Base-by-base conservation (phyloP, 92 coral and sea anemone species). In the Hydrozoanthus gracilis region DNA sequence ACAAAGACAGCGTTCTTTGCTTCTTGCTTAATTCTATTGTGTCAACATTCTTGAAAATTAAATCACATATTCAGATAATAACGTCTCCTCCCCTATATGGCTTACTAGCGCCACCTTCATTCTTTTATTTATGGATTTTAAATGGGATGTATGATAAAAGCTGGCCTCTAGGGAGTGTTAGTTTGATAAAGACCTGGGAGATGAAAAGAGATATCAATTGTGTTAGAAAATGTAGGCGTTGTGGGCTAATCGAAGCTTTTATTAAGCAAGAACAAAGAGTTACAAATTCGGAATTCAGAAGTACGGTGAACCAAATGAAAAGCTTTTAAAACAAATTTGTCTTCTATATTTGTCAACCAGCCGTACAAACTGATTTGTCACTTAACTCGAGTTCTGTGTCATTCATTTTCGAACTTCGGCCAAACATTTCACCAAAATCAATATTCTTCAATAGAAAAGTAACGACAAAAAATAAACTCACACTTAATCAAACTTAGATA, bases 101-200 rank as follows among this genome's bases (percentile, higher is more conserved):
- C 35, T 79, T 66, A 47, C 14, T 45, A 65, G 70, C 58, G 56
- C 75, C 74, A 62, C 85, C 85, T 65, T 67, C 72, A 27, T 80
- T 65, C 85, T 48, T 65, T 80, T 80, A 47, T 65, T 80, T 49
- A 48, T 8, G 48, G 52, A 44, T 7, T 14, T 70, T 51, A 14
- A 75, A 51, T 50, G 18, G 17, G 52, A 5, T 15, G 45, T 45
- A 54, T 58, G 66, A 78, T 48, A 80, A 80, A 80, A 50, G 85
- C 73, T 80, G 75, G 47, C 66, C 85, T 80, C 74, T 70, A 9
- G 61, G 85, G 85, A 65, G 60, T 80, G 73, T 18, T 67, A 80
- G 74, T 65, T 65, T 49, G 48, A 67, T 66, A 80, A 80, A 50
- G 72, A 68, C 73, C 10, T 44, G 20, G 18, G 68, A 51, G 44